Conservation (phyloP, 1,140 invertebrate genomes). For the Gryon sp. region DNA sequence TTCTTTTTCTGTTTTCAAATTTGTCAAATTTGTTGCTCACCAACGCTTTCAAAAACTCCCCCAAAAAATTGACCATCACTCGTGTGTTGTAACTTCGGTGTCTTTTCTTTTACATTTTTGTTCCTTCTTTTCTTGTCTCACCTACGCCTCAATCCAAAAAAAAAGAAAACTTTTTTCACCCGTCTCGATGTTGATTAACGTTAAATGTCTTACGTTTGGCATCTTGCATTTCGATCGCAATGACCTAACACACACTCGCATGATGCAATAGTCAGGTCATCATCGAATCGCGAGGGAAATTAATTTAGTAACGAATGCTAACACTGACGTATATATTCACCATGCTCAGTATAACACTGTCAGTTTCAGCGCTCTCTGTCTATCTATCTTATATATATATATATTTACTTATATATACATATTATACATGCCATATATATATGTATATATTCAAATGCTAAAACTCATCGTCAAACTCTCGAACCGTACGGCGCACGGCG, state of each 20-base stretch:
- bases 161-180: not conserved
- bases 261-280: constrained; percentile 37
- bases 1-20: constrained; percentile 5
- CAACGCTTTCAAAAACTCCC: constrained; percentile 7
- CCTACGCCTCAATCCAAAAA: too few species aligned
- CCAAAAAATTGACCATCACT: not conserved
- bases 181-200: constrained; percentile 9
- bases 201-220: constrained; percentile 28
- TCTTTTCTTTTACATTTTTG: constrained; percentile 3
- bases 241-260: constrained; percentile 29
- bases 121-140: too few species aligned
- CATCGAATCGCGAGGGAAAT: constrained; percentile 49
- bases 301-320: constrained; percentile 69
- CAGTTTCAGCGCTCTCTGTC: constrained; percentile 75
- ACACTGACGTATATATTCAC: constrained; percentile 81
- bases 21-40: constrained; percentile 6
- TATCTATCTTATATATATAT: constrained; percentile 45
- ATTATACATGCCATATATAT: too few species aligned
- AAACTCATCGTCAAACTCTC: constrained; percentile 39
- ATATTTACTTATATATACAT: too few species aligned
- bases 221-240: constrained; percentile 29
- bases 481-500: constrained; percentile 22
- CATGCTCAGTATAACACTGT: constrained; percentile 80
- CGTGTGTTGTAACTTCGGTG: constrained; percentile 22
- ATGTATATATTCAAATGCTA: too few species aligned